Base-by-base conservation (phyloP, 2,888 invertebrate genomes). In the Nudaria mundana region DNA sequence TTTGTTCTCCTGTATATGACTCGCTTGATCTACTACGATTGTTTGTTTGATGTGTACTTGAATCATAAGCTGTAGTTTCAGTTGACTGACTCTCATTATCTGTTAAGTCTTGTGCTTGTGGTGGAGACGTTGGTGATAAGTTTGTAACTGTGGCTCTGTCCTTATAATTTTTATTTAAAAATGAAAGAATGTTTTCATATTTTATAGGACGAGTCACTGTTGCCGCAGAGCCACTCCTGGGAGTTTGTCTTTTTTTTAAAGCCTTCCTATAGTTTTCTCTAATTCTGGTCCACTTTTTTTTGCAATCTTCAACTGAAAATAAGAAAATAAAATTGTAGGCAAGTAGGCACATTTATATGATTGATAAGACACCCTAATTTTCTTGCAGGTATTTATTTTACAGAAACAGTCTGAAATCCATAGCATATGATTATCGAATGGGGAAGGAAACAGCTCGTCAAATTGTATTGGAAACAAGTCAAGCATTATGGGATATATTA, bases 101-200 rank as follows among this genome's bases (percentile, higher is more conserved):
- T 37, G 37, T 41, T 41, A 37, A 37, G 32, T 41, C 37, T 41
- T 41, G 41, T 37, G 32, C 32, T 41, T 30, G 30, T 40, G 35
- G 30, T 40, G 40, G 40, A 40, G 40, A 40, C 35, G 30, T 40
- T 40, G 30, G 35, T 40, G 40, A 40, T 40, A 40, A 40, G 40
- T 40, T 38, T 38, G 26, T 32, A 38, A 38, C 38, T 38, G 38
- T 38, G 37, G 31, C 37, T 37, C 37, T 37, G 37, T 37, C 38
- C 38, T 38, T 38, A 38, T 32, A 31, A 25, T 38, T 38, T 30
- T 38, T 38, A 38, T 38, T 38, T 38, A 31, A 31, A 31, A 40
- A 34, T 24, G 24, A 33, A 40, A 40, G 34, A 40, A 34, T 25
- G 34, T 34, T 30, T 40, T 34, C 29, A 40, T 40, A 40, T 34